Evolutionary conservation across 1,140 invertebrate species (phyloP).

Genomic region (Homalodisca vitripennis): DNA sequence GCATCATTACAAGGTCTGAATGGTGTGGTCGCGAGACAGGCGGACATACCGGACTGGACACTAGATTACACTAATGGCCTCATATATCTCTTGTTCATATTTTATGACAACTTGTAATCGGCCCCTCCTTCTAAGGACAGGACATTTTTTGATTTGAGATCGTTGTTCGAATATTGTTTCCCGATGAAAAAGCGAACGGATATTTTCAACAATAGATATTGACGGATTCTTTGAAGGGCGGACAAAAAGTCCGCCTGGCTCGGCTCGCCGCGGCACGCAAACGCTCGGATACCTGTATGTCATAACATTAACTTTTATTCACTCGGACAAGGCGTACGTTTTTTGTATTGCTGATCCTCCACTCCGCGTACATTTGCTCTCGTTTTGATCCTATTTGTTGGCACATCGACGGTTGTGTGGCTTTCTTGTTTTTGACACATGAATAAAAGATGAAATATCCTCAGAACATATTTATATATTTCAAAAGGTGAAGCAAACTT

Average conservation of each 20-base stretch:
- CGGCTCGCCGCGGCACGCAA: not conserved
- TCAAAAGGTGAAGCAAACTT: too few relatives aligned
- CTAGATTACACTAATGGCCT: not conserved
- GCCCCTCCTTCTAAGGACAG: not conserved
- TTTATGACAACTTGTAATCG: not conserved
- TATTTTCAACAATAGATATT: constrained; percentile 17
- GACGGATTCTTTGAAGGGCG: constrained; percentile 18
- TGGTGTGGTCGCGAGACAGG: too few relatives aligned
- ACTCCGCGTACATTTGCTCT: not conserved
- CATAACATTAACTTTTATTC: not conserved
- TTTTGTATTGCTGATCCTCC: not conserved
- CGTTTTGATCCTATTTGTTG: not conserved
- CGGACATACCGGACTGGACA: not conserved
- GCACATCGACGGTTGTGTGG: too few relatives aligned
- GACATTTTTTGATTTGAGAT: not conserved
- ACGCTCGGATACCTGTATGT: not conserved
- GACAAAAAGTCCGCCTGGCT: too few relatives aligned
- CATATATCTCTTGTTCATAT: not conserved
- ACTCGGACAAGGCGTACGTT: not conserved
- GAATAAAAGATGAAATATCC: too few relatives aligned
- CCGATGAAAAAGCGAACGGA: not conserved
- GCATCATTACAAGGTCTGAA: too few relatives aligned
- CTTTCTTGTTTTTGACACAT: too few relatives aligned
- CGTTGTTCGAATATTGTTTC: constrained; percentile 21
- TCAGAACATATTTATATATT: too few relatives aligned